Conservation (phyloP, 2,113 vertebrate species). For the Toxostoma redivivum region DNA sequence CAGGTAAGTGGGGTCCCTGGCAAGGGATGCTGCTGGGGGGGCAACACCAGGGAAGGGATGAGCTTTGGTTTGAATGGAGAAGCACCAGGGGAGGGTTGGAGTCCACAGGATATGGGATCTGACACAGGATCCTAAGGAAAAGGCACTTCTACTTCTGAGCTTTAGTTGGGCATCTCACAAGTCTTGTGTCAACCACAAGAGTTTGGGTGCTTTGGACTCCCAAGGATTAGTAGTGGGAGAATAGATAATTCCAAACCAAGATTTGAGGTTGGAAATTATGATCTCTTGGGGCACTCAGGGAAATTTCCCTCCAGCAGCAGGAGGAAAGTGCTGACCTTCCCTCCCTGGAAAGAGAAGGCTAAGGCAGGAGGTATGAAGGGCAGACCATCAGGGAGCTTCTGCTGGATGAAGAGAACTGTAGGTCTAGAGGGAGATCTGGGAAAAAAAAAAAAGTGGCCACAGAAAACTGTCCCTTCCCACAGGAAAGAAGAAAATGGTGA, state of each 20-base stretch:
- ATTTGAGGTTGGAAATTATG: not conserved
- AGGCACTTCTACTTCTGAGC: not conserved
- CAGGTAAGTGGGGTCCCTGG: conserved; percentile 73
- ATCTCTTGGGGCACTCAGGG: not conserved
- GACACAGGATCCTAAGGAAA: not conserved
- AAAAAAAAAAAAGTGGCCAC: not conserved
- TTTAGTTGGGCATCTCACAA: not conserved
- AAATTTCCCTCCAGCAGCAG: not conserved
- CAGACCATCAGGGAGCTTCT: not conserved
- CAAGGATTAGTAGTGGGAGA: not conserved
- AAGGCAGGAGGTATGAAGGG: not conserved
- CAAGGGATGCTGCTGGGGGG: not conserved
- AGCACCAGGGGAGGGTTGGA: not conserved
- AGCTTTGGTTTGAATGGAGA: not conserved
- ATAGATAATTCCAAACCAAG: not conserved
- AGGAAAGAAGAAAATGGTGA: not conserved
- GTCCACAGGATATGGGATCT: not conserved
- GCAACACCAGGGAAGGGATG: not conserved
- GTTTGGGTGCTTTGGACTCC: not conserved
- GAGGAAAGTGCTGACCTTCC: not conserved
- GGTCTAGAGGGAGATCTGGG: not conserved
- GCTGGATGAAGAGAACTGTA: not conserved
- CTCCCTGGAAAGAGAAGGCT: not conserved
- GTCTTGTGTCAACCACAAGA: accelerated
- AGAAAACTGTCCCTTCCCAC: not conserved